Percentiles rank a stretch among this genome's conserved stretches.
These are phyloP conservation scores for Marasmarcha lunaedactyla DNA, from an alignment of 2,888 invertebrate species.

Conservation along the genomic window DNA sequence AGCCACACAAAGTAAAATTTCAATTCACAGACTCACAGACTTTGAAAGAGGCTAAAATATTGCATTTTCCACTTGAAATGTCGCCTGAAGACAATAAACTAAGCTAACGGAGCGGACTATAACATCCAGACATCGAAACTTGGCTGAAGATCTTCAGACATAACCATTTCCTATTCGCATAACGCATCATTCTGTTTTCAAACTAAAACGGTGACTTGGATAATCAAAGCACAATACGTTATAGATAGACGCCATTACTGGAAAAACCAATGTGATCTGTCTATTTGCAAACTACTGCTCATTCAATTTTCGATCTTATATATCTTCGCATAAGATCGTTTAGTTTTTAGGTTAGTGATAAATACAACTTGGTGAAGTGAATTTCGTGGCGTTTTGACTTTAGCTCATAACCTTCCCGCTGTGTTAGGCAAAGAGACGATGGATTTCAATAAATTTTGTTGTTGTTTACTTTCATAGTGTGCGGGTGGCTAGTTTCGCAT, in stretches of 20 bases:
- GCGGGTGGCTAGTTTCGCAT: constrained; percentile 21
- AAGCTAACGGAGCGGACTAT: constrained; percentile 36
- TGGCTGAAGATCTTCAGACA: constrained; percentile 42
- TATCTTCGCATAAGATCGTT: constrained; percentile 5
- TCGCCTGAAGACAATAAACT: constrained; percentile 42
- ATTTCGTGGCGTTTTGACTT: constrained; percentile 39
- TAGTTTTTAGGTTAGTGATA: constrained; percentile 1
- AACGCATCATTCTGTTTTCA: constrained; percentile 41
- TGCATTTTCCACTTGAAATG: constrained; percentile 31
- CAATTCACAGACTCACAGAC: too few relatives aligned
- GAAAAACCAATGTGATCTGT: too few relatives aligned
- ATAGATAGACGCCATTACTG: constrained; percentile 55
- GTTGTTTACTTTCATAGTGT: constrained; percentile 30
- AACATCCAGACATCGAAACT: constrained; percentile 37
- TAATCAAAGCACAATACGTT: constrained; percentile 69
- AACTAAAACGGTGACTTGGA: constrained; percentile 30
- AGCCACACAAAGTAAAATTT: too few relatives aligned
- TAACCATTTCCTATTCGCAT: constrained; percentile 55
- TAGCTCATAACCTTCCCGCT: constrained; percentile 47
- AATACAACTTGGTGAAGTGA: constrained; percentile 19
- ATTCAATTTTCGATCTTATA: constrained; percentile 12
- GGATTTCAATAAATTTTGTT: constrained; percentile 38
- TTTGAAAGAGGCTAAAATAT: constrained; percentile 2
- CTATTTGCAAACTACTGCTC: too few relatives aligned
- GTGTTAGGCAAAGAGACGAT: constrained; percentile 45